These are phyloP conservation scores for Phalangium opilio DNA, from an alignment of 2,888 invertebrate genomes.

Conservation along the genomic window DNA sequence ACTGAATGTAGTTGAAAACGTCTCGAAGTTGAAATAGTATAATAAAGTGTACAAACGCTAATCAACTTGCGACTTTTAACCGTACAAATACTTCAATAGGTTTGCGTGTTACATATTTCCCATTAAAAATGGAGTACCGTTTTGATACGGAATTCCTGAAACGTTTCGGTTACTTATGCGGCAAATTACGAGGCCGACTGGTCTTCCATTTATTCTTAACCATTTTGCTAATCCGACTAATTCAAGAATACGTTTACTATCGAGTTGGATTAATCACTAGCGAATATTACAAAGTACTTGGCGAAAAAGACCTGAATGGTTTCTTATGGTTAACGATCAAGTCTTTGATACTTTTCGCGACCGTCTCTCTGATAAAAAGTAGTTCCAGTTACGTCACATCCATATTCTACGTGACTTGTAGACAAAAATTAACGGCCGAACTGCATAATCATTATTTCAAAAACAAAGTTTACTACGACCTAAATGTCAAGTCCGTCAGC, in stretches of 20 bases:
- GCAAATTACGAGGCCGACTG: neutral
- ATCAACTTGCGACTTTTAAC: too few species aligned
- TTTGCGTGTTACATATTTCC: too few species aligned
- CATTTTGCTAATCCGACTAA: conserved; percentile 7
- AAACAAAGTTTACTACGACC: conserved; percentile 35
- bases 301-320: conserved; percentile 31
- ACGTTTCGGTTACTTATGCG: neutral
- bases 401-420: conserved; percentile 36
- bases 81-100: too few species aligned
- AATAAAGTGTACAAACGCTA: too few species aligned
- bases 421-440: conserved; percentile 32
- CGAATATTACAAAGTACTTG: conserved; percentile 37
- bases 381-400: conserved; percentile 33
- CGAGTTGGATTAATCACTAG: conserved; percentile 40
- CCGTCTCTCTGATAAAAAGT: conserved; percentile 32
- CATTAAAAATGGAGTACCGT: conserved; percentile 1
- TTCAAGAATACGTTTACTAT: conserved; percentile 36
- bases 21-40: too few species aligned
- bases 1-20: too few species aligned
- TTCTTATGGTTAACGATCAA: conserved; percentile 27
- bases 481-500: conserved; percentile 33
- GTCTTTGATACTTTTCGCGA: conserved; percentile 14
- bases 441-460: conserved; percentile 38
- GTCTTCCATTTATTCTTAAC: neutral
- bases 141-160: neutral